These are phyloP conservation scores for Drosophila gaucha DNA, from an alignment of 2,888 invertebrate species.

Conservation along the genomic window DNA sequence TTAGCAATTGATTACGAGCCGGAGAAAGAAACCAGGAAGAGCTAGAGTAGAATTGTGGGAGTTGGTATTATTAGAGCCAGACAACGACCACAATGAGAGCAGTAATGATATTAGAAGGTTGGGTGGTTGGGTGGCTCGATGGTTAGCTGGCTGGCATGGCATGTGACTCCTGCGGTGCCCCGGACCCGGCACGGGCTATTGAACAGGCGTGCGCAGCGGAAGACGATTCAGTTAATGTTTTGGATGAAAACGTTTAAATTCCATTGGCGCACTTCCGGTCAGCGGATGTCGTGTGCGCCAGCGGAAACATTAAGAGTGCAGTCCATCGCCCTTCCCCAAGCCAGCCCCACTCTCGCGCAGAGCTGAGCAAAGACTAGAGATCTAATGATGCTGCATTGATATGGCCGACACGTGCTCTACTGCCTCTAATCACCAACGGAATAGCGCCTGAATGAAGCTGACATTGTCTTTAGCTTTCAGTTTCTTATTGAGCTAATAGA, in stretches of 20 bases:
- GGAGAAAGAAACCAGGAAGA: conserved; percentile 3
- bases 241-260: conserved; percentile 79
- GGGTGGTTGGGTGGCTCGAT: conserved; percentile 13
- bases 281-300: conserved; percentile 82
- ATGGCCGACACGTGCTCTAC: conserved; percentile 64
- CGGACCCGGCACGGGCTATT: conserved; percentile 60
- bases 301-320: conserved; percentile 82
- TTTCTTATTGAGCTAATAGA: conserved; percentile 4
- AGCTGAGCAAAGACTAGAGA: not conserved
- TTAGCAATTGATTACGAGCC: conserved; percentile 67
- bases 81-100: conserved; percentile 76
- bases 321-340: not conserved
- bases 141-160: conserved; percentile 1
- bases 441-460: conserved; percentile 33
- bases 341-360: not conserved
- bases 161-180: conserved; percentile 57
- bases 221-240: conserved; percentile 79
- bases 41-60: conserved; percentile 7
- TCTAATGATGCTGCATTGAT: conserved; percentile 62
- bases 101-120: conserved; percentile 67
- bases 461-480: conserved; percentile 40
- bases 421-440: conserved; percentile 61
- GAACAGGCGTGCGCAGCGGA: conserved; percentile 74
- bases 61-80: conserved; percentile 18
- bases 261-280: conserved; percentile 79